These are phyloP conservation scores for Chymomyza procnemis DNA, from an alignment of 2,888 invertebrate genomes.

Conservation along the genomic window DNA sequence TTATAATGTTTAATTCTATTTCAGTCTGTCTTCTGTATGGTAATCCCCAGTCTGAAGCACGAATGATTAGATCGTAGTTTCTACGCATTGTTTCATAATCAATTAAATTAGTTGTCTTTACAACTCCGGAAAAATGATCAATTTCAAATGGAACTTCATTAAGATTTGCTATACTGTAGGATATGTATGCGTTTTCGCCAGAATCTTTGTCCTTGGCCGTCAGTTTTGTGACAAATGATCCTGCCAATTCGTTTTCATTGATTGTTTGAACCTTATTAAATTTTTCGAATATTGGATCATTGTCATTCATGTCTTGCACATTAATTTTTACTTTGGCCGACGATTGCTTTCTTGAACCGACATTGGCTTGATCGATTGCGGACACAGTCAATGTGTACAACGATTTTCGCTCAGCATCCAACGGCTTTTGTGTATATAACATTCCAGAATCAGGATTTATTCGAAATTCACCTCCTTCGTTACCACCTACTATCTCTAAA, in stretches of 20 bases:
- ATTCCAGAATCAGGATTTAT: slow-evolving; percentile 94
- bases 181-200: slow-evolving; percentile 96
- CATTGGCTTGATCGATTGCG: slow-evolving; percentile 92
- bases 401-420: slow-evolving; percentile 91
- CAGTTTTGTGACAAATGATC: slow-evolving; percentile 90
- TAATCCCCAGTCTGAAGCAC: slow-evolving; percentile 95
- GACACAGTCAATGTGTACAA: slow-evolving; percentile 93
- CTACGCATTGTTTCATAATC: slow-evolving; percentile 95
- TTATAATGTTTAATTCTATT: slow-evolving; percentile 87
- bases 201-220: slow-evolving; percentile 92
- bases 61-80: slow-evolving; percentile 87
- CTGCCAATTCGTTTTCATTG: slow-evolving; percentile 92
- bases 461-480: slow-evolving; percentile 91
- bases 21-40: slow-evolving; percentile 95
- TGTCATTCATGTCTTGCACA: slow-evolving; percentile 95
- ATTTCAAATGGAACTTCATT: slow-evolving; percentile 96
- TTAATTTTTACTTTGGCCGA: slow-evolving; percentile 94
- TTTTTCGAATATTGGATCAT: slow-evolving; percentile 92
- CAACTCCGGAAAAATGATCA: slow-evolving; percentile 93
- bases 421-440: slow-evolving; percentile 87
- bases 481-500: slow-evolving; percentile 94
- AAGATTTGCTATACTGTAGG: slow-evolving; percentile 94
- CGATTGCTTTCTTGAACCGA: slow-evolving; percentile 89
- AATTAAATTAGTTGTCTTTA: slow-evolving; percentile 89
- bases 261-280: slow-evolving; percentile 85